Evolutionary conservation across 2,113 vertebrate genomes (phyloP), one percentile per base, ranked within the genome.

Genomic region (Arvicanthis niloticus): DNA sequence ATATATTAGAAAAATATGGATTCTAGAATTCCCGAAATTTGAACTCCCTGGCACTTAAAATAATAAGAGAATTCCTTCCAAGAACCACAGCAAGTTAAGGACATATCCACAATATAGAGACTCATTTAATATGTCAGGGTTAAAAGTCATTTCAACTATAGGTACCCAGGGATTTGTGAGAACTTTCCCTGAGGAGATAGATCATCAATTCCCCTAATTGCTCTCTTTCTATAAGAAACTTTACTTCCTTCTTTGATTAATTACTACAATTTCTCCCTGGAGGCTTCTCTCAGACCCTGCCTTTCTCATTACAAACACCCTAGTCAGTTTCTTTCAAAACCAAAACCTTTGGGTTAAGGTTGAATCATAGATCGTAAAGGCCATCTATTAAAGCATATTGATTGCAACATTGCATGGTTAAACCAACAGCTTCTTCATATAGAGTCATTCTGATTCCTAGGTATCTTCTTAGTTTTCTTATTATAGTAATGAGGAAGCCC

Each of bases 21-120:
- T 94, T 92, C 92, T 96, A 97, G 92, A 97, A 97, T 97, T 97
- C 85, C 97, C 98, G 89, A 98, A 98, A 95, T 91, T 97, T 93
- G 96, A 98, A 97, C 93, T 97, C 95, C 97, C 88, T 17, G 45
- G 80, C 87, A 96, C 87, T 97, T 97, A 94, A 93, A 90, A 97
- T 60, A 72, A 97, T 97, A 94, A 92, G 90, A 97, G 65, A 72
- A 97, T 98, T 93, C 92, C 75, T 70, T 98, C 76, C 97, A 93
- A 56, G 93, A 68, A 88, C 70, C 94, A 94, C 86, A 97, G 95
- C 98, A 98, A 98, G 98, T 98, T 94, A 98, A 87, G 89, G 29
- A 42, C 97, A 96, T 42, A 7, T 86, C 51, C 45, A 7, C 58
- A 91, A n/a, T 34, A 84, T 1, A 24, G 15, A 89, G 72, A 89